Evolutionary conservation across 2,888 invertebrate genomes (phyloP).

Genomic region (Rhagophthalmus giganteus): DNA sequence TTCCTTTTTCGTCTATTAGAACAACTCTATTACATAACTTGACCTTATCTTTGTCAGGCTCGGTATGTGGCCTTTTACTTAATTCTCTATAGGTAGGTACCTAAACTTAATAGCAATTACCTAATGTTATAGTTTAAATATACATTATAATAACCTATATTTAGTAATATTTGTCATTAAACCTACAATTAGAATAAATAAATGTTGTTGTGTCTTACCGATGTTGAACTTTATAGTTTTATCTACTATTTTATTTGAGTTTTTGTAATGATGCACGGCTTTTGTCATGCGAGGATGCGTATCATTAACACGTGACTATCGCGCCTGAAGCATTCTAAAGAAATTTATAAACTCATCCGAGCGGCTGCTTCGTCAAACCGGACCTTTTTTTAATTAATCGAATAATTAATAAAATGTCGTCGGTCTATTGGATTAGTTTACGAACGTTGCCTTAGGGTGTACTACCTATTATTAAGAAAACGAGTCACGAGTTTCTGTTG

Average conservation of each 20-base stretch:
- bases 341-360: constrained; percentile 28
- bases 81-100: not conserved
- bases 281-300: too few relatives aligned
- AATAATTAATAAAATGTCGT: constrained; percentile 36
- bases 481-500: too few relatives aligned
- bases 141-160: too few relatives aligned
- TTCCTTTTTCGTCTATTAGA: constrained; percentile 47
- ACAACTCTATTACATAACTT: constrained; percentile 49
- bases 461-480: constrained; percentile 10
- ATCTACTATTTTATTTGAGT: too few relatives aligned
- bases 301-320: constrained; percentile 27
- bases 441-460: constrained; percentile 7
- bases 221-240: too few relatives aligned
- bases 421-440: constrained; percentile 23
- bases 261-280: too few relatives aligned
- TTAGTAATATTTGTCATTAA: too few relatives aligned
- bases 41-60: constrained; percentile 44
- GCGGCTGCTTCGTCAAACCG: constrained; percentile 29
- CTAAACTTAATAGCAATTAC: not conserved
- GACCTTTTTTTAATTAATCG: constrained; percentile 34
- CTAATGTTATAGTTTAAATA: too few relatives aligned
- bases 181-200: too few relatives aligned
- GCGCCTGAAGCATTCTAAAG: constrained; percentile 2
- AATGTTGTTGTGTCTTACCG: too few relatives aligned
- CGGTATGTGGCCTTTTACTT: constrained; percentile 38